Percentiles rank a stretch among this genome's conserved stretches.
These are phyloP conservation scores for Tipula confusa DNA, from an alignment of 2,888 invertebrate species.

Conservation along the genomic window DNA sequence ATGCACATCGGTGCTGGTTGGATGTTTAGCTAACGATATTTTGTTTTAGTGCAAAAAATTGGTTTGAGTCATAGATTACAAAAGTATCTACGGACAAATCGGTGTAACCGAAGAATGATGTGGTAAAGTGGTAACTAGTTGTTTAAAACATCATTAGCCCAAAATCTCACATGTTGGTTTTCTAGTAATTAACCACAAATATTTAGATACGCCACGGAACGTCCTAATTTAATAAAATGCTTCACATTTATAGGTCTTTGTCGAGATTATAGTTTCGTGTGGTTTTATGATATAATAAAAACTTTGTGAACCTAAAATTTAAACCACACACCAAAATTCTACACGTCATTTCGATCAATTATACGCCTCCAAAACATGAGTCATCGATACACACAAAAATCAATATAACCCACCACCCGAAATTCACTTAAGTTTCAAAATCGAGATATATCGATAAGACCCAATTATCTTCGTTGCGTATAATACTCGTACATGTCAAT, in stretches of 20 bases:
- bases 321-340: not conserved
- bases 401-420: not conserved
- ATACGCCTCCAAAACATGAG: not conserved
- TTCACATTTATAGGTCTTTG: not conserved
- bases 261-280: no score
- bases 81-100: no score
- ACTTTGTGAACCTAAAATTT: not conserved
- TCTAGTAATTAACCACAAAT: not conserved
- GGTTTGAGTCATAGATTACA: no score
- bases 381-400: not conserved
- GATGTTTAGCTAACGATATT: no score
- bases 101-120: no score
- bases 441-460: not conserved
- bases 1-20: no score
- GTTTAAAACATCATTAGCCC: no score
- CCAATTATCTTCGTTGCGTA: not conserved
- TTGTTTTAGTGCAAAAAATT: no score
- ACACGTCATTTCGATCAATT: no score
- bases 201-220: not conserved
- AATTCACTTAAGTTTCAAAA: not conserved
- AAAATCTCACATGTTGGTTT: not conserved
- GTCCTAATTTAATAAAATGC: not conserved
- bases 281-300: no score
- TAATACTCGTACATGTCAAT: not conserved
- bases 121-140: no score